Percentiles rank a stretch among this genome's conserved stretches.
Evolutionary conservation across 2,888 invertebrate genomes (phyloP).

Genomic region (Hirtodrosophila cameraria): DNA sequence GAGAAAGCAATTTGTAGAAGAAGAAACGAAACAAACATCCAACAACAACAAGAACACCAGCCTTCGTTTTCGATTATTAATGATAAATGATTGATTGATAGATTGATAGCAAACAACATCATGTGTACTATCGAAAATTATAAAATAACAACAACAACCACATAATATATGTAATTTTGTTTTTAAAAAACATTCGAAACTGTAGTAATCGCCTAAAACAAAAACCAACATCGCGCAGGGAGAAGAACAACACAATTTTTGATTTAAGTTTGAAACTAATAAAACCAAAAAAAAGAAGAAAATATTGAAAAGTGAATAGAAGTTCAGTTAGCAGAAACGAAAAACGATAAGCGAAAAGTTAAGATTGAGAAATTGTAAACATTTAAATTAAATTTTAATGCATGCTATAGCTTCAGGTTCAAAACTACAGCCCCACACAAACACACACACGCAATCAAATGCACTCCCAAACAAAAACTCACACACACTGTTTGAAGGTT

Average conservation of each 20-base stretch:
- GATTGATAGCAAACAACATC: constrained; percentile 74
- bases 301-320: constrained; percentile 36
- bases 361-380: constrained; percentile 35
- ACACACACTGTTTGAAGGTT: constrained; percentile 2
- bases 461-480: constrained; percentile 5
- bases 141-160: constrained; percentile 76
- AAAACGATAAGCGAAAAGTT: constrained; percentile 37
- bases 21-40: constrained; percentile 65
- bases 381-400: constrained; percentile 62
- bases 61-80: constrained; percentile 78
- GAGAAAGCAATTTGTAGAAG: constrained; percentile 54
- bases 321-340: constrained; percentile 26
- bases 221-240: constrained; percentile 38
- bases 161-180: constrained; percentile 82
- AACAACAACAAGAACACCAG: constrained; percentile 60
- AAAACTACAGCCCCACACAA: constrained; percentile 7
- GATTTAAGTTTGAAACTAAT: constrained; percentile 74
- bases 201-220: constrained; percentile 58
- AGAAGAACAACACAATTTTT: constrained; percentile 75
- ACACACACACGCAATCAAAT: constrained; percentile 2
- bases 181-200: constrained; percentile 83
- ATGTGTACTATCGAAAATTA: constrained; percentile 83
- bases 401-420: constrained; percentile 40
- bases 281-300: constrained; percentile 63
- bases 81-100: constrained; percentile 72